Evolutionary conservation across 37 sponge, comb jelly and placozoan species (phyloP).

Genomic region (Amphimedon queenslandica): DNA sequence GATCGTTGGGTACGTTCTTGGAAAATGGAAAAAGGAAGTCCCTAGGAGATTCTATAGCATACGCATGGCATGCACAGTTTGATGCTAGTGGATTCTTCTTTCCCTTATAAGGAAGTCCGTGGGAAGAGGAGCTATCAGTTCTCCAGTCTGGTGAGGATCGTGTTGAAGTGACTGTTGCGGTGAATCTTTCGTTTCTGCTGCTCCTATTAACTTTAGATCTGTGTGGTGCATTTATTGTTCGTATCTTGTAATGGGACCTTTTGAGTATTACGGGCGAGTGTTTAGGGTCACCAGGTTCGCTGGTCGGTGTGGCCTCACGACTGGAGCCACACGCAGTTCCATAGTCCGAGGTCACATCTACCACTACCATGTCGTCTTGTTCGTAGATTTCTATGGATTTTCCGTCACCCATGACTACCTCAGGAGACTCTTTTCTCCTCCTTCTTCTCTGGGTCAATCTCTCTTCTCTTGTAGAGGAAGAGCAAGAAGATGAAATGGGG

Average conservation of each 20-base stretch:
- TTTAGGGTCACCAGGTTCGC: background rate
- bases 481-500: too few relatives aligned
- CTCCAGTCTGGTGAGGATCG: constrained; percentile 1
- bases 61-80: constrained; percentile 18
- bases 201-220: background rate
- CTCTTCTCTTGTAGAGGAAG: too few relatives aligned
- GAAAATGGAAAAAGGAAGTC: background rate
- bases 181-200: background rate
- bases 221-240: background rate
- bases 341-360: too few relatives aligned
- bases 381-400: background rate
- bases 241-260: constrained; percentile 1
- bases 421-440: background rate
- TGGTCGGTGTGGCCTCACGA: too few relatives aligned
- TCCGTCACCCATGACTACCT: too few relatives aligned
- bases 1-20: background rate
- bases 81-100: constrained; percentile 7
- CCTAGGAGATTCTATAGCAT: background rate
- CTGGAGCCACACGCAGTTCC: too few relatives aligned
- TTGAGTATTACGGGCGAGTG: background rate
- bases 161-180: background rate
- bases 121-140: background rate
- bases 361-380: background rate
- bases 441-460: background rate
- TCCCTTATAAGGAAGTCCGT: constrained; percentile 17